Evolutionary conservation across 2,113 vertebrate species (phyloP).

Genomic region (Semnornis frantzii): DNA sequence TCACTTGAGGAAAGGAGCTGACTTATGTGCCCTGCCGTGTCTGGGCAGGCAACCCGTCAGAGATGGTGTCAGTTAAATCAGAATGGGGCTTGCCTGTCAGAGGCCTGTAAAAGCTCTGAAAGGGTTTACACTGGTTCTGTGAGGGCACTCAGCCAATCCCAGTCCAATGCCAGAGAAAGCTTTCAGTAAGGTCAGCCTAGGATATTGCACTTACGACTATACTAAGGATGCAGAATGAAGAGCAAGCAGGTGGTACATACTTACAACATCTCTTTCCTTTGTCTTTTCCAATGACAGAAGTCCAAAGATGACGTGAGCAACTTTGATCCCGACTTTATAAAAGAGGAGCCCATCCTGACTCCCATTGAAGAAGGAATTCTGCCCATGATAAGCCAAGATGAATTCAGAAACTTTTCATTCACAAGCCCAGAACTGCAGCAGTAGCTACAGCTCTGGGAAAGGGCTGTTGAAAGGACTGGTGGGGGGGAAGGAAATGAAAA

Average conservation of each 20-base stretch:
- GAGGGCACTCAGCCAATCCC: neutral
- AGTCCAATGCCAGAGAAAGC: neutral
- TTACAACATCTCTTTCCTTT: constrained; percentile 19
- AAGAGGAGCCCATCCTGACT: constrained; percentile 92
- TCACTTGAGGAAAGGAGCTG: neutral
- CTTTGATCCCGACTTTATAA: constrained; percentile 97
- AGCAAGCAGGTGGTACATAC: neutral
- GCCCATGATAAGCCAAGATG: constrained; percentile 91
- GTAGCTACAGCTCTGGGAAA: constrained; percentile 34
- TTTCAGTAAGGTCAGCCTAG: neutral
- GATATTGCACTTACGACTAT: neutral
- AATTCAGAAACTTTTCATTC: constrained; percentile 95
- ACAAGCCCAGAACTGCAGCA: constrained; percentile 83
- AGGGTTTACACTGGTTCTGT: neutral
- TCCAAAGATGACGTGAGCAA: constrained; percentile 95
- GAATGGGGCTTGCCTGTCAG: neutral
- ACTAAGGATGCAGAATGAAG: neutral
- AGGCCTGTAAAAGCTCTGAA: neutral
- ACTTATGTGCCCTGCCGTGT: neutral
- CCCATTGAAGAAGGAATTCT: constrained; percentile 91
- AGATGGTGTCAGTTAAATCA: neutral
- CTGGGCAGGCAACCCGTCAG: neutral
- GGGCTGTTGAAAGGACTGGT: neutral
- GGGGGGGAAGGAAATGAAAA: neutral
- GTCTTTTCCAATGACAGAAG: constrained; percentile 82